These are phyloP conservation scores for Acrobasis consociella DNA, from an alignment of 2,888 invertebrate species.

Conservation along the genomic window DNA sequence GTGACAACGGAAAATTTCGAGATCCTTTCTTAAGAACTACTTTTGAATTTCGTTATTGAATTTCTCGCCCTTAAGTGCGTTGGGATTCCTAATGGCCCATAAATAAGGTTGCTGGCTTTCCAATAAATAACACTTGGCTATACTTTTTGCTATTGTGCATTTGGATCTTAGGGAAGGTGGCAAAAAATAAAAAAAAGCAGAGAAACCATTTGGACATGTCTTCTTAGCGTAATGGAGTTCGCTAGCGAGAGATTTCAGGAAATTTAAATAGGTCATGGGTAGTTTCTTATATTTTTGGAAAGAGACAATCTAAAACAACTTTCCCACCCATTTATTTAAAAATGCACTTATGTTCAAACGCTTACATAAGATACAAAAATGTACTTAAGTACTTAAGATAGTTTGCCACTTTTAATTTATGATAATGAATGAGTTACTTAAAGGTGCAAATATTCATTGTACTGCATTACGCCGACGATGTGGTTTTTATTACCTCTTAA, in stretches of 20 bases:
- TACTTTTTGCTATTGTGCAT: conserved; percentile 43
- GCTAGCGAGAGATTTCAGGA: not conserved
- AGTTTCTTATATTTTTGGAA: no score
- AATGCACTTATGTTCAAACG: no score
- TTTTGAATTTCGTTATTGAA: conserved; percentile 69
- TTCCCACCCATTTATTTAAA: no score
- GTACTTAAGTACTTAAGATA: no score
- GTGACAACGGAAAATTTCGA: conserved; percentile 70
- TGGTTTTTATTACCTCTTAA: no score
- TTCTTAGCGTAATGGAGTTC: not conserved
- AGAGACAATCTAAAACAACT: no score
- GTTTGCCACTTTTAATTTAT: no score
- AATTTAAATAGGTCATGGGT: no score
- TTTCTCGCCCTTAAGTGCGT: conserved; percentile 58
- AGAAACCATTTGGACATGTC: not conserved
- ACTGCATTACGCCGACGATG: no score
- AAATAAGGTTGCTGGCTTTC: conserved; percentile 55
- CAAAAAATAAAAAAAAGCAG: not conserved
- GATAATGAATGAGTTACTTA: no score
- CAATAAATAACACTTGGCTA: conserved; percentile 64
- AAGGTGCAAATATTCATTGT: no score
- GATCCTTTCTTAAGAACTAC: conserved; percentile 56
- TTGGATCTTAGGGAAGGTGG: conserved; percentile 33
- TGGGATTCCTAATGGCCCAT: conserved; percentile 58
- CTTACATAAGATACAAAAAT: no score